Evolutionary conservation across 2,888 invertebrate genomes (phyloP).

Genomic region (Drosophila acutilabella): DNA sequence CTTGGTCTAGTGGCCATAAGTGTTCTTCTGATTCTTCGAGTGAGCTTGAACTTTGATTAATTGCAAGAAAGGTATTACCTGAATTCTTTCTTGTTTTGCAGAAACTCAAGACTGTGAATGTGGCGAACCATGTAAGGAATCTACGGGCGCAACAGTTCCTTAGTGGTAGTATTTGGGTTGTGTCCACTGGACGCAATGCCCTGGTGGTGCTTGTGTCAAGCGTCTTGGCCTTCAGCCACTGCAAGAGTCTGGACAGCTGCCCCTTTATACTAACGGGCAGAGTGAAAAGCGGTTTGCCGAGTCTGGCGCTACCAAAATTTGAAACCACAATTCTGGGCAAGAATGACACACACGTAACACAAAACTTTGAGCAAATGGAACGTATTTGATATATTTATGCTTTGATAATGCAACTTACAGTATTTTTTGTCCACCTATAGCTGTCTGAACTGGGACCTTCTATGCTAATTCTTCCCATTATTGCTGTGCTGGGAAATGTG

Average conservation of each 20-base stretch:
- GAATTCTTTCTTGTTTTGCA: constrained; percentile 17
- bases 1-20: constrained; percentile 91
- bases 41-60: constrained; percentile 85
- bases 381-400: not conserved
- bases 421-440: constrained; percentile 73
- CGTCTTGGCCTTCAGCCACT: constrained; percentile 89
- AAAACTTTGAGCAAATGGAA: constrained; percentile 82
- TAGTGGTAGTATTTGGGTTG: constrained; percentile 89
- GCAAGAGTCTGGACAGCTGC: constrained; percentile 77
- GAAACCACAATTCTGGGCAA: constrained; percentile 86
- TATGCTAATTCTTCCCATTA: constrained; percentile 93
- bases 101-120: constrained; percentile 76
- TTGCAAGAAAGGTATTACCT: not conserved
- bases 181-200: constrained; percentile 93
- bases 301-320: constrained; percentile 90
- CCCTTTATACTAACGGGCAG: constrained; percentile 91
- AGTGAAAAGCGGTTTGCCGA: constrained; percentile 89
- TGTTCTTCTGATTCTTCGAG: constrained; percentile 90
- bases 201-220: constrained; percentile 89
- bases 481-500: constrained; percentile 96
- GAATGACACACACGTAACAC: constrained; percentile 78
- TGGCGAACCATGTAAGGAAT: constrained; percentile 51
- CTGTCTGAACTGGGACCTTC: constrained; percentile 93
- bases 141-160: constrained; percentile 83
- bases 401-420: not conserved